Evolutionary conservation across 1,140 invertebrate species (phyloP), one percentile per base, ranked within the genome.

Genomic region (Halesus radiatus): DNA sequence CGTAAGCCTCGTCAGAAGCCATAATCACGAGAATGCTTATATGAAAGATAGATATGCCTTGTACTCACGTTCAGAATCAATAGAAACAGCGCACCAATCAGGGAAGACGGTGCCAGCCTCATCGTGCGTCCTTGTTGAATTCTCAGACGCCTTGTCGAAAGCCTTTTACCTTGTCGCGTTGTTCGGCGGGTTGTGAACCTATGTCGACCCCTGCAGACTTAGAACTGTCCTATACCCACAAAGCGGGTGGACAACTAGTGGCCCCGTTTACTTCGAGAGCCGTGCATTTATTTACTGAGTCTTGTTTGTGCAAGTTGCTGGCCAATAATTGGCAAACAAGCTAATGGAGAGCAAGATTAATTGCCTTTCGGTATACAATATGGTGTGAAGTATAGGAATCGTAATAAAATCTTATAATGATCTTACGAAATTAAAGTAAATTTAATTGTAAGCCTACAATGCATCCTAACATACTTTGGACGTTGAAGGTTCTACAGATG

Each of bases 61-160:
- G 32, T 56, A 56, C 54, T 56, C 54, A 56, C 54, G n/a, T 56
- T 56, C 54, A 56, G 20, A 56, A 56, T 56, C 54, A 56, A 56
- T 1, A 56, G 54, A 22, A 56, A 56, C 54, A 56, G 54, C 10
- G n/a, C 54, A 56, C 54, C 54, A 56, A 56, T 56, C 20, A 56
- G 54, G 7, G 37, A 13, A 45, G 37, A 45, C n/a, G 54, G 54
- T 56, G n/a, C 54, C 54, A 56, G 54, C n/a, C 10, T 56, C 54
- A 56, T 56, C 54, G n/a, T 56, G 54, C 37, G 54, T 56, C n/a
- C n/a, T 56, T 22, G 20, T n/a, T n/a, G 54, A 18, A 10, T n/a
- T 56, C n/a, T 18, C 54, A 1, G 54, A n/a, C 54, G 54, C n/a
- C 20, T 56, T 56, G 54, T 56, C 54, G 54, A 56, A 18, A 56